Evolutionary conservation across 2,888 invertebrate species (phyloP), one percentile per base, ranked within the genome.

Genomic region (Abrostola triplasia): DNA sequence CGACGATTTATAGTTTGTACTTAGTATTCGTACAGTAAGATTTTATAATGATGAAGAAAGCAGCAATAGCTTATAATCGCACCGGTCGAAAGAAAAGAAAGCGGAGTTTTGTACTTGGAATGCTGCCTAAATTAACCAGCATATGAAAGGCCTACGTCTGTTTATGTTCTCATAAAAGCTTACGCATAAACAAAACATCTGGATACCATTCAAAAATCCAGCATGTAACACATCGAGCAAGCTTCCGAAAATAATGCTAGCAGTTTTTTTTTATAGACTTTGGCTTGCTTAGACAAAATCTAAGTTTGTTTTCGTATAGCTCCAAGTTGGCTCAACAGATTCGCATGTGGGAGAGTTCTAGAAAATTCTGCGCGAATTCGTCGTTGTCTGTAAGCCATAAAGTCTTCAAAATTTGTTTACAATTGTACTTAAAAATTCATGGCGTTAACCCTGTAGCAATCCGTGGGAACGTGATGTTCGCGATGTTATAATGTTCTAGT

Each of bases 401-500:
- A 52, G 58, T 49, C 2, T 55, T 52, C 52, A 70, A 59, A 62
- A 44, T 10, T 59, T 70, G 69, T 68, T 68, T 73, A 67, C 53
- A 58, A 69, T 59, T 59, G 42, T 50, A 51, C 38, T 68, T 79
- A 36, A 65, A 59, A 66, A 76, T 66, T 55, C 72, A 48, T 42
- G 48, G 62, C 61, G 71, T 61, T 80, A 79, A 56, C 79, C 80
- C 79, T 77, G 67, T 59, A 54, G 44, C 44, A 59, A 67, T 71
- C 73, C 80, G 80, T 82, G 82, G 79, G 83, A 82, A 80, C 81
- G 77, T 74, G 79, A 76, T 72, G 76, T 76, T 70, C 66, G 52
- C 71, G 66, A 66, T 69, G 80, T 81, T 81, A 76, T 76, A 76
- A 68, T 74, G 80, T 76, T 81, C 83, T 82, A 83, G 83, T 84